phyloP scores from a whole-genome alignment of 1,140 invertebrate species.

The Eriocheir sinensis region DNA sequence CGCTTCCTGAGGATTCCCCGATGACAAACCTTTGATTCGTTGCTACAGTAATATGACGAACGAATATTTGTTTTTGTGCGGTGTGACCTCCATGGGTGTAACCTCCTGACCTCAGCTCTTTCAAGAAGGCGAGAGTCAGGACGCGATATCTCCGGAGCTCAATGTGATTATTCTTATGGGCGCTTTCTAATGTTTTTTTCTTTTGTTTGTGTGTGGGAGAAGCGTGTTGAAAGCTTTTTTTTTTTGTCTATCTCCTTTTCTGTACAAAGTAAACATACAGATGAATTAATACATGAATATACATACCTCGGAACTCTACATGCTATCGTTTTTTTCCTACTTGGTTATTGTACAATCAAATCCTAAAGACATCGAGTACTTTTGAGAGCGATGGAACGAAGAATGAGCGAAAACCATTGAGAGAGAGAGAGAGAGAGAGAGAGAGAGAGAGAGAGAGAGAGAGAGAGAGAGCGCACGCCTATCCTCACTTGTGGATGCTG shows the following conservation, averaged over 20 bases:
- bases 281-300: background rate
- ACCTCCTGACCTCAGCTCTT: too few relatives aligned
- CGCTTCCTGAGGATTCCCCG: background rate
- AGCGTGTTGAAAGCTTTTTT: too few relatives aligned
- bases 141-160: too few relatives aligned
- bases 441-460: slow-evolving; percentile 7
- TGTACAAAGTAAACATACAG: background rate
- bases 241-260: background rate
- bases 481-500: background rate
- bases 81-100: too few relatives aligned
- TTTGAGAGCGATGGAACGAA: too few relatives aligned
- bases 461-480: background rate
- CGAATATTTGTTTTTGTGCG: background rate
- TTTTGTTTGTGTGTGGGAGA: too few relatives aligned
- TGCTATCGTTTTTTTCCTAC: too few relatives aligned
- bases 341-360: too few relatives aligned
- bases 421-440: slow-evolving; percentile 45
- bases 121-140: too few relatives aligned
- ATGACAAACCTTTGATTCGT: background rate
- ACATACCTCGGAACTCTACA: background rate
- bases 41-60: background rate
- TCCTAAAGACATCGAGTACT: too few relatives aligned
- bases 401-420: background rate
- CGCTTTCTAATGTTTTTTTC: too few relatives aligned
- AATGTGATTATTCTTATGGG: too few relatives aligned